Conservation (phyloP, 2,797 vertebrate species). For the Danio choprae region DNA sequence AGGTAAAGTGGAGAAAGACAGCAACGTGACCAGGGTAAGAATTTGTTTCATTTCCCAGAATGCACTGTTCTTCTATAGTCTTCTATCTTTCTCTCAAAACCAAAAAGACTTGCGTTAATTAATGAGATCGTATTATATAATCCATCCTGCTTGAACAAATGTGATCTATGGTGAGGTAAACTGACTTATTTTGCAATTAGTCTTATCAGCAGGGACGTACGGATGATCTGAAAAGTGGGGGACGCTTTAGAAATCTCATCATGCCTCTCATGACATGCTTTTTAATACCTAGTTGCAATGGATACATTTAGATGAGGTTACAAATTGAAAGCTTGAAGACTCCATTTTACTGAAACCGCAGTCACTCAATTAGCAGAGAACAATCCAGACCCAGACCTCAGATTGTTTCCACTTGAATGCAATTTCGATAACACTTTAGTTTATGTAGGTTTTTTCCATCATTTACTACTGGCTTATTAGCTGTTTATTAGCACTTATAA, state of each 20-base stretch:
- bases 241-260: neutral
- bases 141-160: slow-evolving; percentile 17
- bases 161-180: slow-evolving; percentile 6
- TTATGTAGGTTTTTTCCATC: too few species aligned
- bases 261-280: slow-evolving; percentile 17
- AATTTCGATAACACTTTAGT: too few species aligned
- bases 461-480: too few species aligned
- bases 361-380: neutral
- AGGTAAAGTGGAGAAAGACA: slow-evolving; percentile 9
- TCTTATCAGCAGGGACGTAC: slow-evolving; percentile 9
- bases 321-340: neutral
- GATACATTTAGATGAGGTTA: neutral
- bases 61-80: neutral
- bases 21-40: neutral
- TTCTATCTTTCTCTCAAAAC: slow-evolving; percentile 4
- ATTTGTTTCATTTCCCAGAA: neutral
- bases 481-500: too few species aligned
- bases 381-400: neutral
- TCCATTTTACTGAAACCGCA: neutral
- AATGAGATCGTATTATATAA: slow-evolving; percentile 21
- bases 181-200: slow-evolving; percentile 23
- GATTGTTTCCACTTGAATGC: neutral
- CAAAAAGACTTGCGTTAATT: slow-evolving; percentile 22
- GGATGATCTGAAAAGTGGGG: neutral
- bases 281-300: neutral